Evolutionary conservation across 1,140 invertebrate species (phyloP).

Genomic region (Leptonema lineaticorne): DNA sequence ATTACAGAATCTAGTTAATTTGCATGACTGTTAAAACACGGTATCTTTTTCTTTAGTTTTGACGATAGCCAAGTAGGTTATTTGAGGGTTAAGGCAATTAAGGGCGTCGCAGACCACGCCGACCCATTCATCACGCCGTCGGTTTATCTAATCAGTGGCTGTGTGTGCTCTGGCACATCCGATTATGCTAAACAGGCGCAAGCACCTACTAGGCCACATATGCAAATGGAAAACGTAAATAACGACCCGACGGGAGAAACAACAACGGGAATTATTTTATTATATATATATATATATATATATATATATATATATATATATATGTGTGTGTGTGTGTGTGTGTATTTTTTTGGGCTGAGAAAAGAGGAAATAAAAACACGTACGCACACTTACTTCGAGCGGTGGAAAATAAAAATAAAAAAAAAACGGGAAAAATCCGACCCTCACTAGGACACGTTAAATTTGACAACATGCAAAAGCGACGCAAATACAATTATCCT

Average conservation of each 20-base stretch:
- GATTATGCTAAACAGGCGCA: slow-evolving; percentile 38
- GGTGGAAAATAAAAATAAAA: no score
- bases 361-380: no score
- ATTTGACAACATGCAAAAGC: slow-evolving; percentile 4
- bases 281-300: background rate
- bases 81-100: background rate
- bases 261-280: background rate
- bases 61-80: background rate
- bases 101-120: slow-evolving; percentile 25
- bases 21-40: no score
- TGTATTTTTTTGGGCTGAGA: no score
- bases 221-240: slow-evolving; percentile 29
- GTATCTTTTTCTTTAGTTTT: background rate
- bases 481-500: slow-evolving; percentile 11
- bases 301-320: background rate
- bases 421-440: background rate
- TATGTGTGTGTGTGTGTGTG: no score
- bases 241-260: background rate
- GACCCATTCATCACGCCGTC: slow-evolving; percentile 36
- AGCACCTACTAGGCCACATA: slow-evolving; percentile 18
- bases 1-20: no score
- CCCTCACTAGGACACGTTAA: background rate
- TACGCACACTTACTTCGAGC: no score
- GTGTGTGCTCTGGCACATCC: slow-evolving; percentile 31
- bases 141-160: slow-evolving; percentile 40